These are phyloP conservation scores for Erebia aethiops DNA, from an alignment of 2,888 invertebrate genomes.

Conservation along the genomic window DNA sequence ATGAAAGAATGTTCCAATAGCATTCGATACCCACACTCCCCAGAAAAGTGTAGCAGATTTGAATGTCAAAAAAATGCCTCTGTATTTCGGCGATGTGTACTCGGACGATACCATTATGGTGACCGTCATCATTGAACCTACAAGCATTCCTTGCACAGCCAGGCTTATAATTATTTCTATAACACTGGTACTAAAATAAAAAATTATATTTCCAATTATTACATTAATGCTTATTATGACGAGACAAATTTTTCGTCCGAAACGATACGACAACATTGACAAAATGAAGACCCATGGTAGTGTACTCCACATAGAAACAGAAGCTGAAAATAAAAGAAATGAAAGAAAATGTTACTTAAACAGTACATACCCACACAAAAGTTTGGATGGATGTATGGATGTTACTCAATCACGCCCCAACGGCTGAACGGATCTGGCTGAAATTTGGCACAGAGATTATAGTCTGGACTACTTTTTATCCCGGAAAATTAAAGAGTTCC, in stretches of 20 bases:
- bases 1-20: constrained; percentile 42
- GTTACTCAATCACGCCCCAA: too few relatives aligned
- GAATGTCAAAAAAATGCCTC: constrained; percentile 38
- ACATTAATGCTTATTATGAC: constrained; percentile 18
- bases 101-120: constrained; percentile 34
- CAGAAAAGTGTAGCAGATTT: constrained; percentile 38
- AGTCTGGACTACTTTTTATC: too few relatives aligned
- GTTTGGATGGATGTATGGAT: too few relatives aligned
- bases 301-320: not conserved
- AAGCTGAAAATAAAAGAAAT: constrained; percentile 23
- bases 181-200: constrained; percentile 24
- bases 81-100: constrained; percentile 37
- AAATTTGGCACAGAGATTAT: too few relatives aligned
- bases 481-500: too few relatives aligned
- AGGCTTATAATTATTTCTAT: constrained; percentile 23
- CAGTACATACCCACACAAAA: too few relatives aligned
- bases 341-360: not conserved
- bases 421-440: too few relatives aligned
- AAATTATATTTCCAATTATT: constrained; percentile 13
- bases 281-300: constrained; percentile 3
- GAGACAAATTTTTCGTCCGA: not conserved
- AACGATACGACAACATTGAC: not conserved
- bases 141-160: constrained; percentile 26
- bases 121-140: constrained; percentile 21
- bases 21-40: constrained; percentile 41